phyloP scores from a whole-genome alignment of 53 echinoderm and acorn worm species.

The Paracentrotus lividus region DNA sequence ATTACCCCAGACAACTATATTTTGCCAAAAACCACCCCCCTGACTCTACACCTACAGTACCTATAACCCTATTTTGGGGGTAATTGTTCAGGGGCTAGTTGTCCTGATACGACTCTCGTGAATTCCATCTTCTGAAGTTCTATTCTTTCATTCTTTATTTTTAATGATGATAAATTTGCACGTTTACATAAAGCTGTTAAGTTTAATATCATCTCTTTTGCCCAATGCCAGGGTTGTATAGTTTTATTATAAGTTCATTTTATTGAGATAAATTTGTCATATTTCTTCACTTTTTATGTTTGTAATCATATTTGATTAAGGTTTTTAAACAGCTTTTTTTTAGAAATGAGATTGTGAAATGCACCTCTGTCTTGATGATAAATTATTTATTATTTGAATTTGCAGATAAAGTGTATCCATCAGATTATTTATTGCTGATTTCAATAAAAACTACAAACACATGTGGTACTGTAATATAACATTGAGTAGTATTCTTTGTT shows the following conservation, averaged over 20 bases:
- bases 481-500: no score
- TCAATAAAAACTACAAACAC: neutral
- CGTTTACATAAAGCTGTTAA: no score
- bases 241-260: neutral
- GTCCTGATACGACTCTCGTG: no score
- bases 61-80: no score
- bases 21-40: no score
- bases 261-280: neutral
- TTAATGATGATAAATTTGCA: neutral
- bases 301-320: neutral
- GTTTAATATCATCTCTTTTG: neutral
- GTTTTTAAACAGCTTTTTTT: neutral
- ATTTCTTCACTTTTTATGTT: neutral
- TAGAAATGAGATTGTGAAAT: neutral
- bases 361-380: neutral
- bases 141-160: neutral
- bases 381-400: neutral
- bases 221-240: neutral
- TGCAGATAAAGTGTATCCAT: neutral
- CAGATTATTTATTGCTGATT: slow-evolving; percentile 19
- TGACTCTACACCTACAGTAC: no score
- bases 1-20: no score
- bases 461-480: neutral
- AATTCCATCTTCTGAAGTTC: no score
- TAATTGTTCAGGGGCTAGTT: no score